Evolutionary conservation across 2,888 invertebrate genomes (phyloP).

Genomic region (Spicauda simplicius): DNA sequence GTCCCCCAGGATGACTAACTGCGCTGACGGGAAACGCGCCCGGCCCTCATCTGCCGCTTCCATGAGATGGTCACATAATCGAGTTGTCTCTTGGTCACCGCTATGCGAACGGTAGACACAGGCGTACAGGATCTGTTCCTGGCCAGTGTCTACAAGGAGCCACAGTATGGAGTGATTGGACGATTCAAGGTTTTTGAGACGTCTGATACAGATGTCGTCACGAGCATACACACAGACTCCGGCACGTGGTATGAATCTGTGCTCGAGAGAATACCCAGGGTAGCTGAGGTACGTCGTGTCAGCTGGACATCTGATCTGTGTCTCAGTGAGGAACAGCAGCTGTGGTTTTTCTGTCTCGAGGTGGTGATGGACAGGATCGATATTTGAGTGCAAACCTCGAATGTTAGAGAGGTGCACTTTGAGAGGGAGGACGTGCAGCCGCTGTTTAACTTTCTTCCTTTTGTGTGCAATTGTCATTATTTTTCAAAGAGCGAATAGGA

Average conservation of each 20-base stretch:
- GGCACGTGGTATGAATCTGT: constrained; percentile 14
- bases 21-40: no score
- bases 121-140: constrained; percentile 68
- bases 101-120: constrained; percentile 84
- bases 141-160: background rate
- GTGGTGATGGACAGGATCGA: background rate
- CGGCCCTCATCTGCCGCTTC: constrained; percentile 22
- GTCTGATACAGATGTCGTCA: background rate
- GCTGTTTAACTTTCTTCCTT: no score
- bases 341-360: constrained; percentile 14
- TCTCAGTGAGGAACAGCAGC: constrained; percentile 31
- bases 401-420: no score
- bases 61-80: background rate
- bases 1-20: no score
- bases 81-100: background rate
- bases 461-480: no score
- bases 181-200: background rate
- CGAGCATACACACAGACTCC: constrained; percentile 3
- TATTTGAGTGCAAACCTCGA: no score
- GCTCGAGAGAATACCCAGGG: constrained; percentile 29
- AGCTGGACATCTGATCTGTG: constrained; percentile 29
- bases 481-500: no score
- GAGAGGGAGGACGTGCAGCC: no score
- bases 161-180: constrained; percentile 52
- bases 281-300: constrained; percentile 21